Evolutionary conservation across 1,140 invertebrate species (phyloP), one percentile per base, ranked within the genome.

Genomic region (Cydia amplana): DNA sequence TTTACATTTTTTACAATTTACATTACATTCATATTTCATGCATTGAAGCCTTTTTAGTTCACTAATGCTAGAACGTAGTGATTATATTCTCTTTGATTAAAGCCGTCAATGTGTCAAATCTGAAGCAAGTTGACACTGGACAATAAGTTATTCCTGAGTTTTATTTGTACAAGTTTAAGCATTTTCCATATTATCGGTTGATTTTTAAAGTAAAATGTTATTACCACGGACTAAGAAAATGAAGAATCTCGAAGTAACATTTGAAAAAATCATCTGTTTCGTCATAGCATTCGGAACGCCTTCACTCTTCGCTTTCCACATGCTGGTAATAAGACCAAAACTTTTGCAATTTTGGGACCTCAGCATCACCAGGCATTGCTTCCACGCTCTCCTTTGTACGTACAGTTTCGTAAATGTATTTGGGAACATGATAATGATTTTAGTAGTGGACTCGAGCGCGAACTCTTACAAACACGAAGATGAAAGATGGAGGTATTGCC

Each of bases 401-500:
- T 60, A 23, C 16, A 9, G 32, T 23, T 70, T 70, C 32, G 4
- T 40, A 0, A 70, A 70, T 18, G 32, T 70, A n/a, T 32, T 18
- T 10, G 65, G 36, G 5, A 70, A 70, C 20, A 40, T 70, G 65
- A 36, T 36, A 40, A 16, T 70, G 32, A 20, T n/a, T 70, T 36
- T 70, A 12, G 9, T 40, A 4, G n/a, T 18, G n/a, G 65, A 70
- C n/a, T 36, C 65, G 7, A 70, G 32, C 20, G 16, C 18, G 3
- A 36, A 36, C 4, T 5, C 7, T n/a, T 40, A 40, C 7, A 36
- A n/a, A 40, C 23, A 32, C 1, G 65, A 70, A 10, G 32, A 60
- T 18, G 74, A 72, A 16, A 4, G 7, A 10, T 75, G 20, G 20
- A 72, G 25, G 9, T 90, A 85, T 65, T 92, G 90, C 46, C 77